These are phyloP conservation scores for Pangasius larnaudii DNA, from an alignment of 2,797 vertebrate genomes.

Conservation along the genomic window DNA sequence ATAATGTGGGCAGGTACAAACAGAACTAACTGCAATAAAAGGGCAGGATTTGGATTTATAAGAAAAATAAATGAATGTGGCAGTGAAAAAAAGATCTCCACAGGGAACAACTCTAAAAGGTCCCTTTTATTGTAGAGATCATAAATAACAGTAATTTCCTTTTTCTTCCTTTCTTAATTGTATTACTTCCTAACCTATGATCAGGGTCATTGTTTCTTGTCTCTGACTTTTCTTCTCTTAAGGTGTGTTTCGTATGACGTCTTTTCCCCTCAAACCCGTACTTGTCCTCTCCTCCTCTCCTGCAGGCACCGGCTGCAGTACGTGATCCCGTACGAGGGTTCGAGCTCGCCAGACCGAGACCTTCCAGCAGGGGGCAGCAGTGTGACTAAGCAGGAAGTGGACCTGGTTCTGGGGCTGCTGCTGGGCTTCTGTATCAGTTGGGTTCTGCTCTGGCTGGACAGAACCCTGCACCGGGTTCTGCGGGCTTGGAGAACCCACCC, in stretches of 20 bases:
- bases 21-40: neutral
- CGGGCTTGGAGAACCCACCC: constrained; percentile 81
- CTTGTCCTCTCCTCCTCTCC: neutral
- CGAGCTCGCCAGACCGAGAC: constrained; percentile 80
- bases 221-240: neutral
- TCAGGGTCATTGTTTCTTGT: neutral
- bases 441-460: constrained; percentile 86
- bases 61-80: neutral
- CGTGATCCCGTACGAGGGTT: constrained; percentile 85
- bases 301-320: constrained; percentile 83
- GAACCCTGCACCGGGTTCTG: constrained; percentile 77
- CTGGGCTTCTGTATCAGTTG: constrained; percentile 87
- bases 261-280: neutral
- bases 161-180: neutral
- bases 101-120: neutral
- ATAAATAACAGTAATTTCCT: neutral
- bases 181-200: neutral
- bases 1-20: neutral
- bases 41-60: neutral
- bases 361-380: constrained; percentile 82
- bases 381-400: constrained; percentile 86
- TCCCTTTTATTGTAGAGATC: neutral
- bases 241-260: neutral
- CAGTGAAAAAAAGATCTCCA: neutral
- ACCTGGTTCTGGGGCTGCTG: constrained; percentile 85